Percentiles rank a stretch among this genome's conserved stretches.
Conservation (phyloP, 2,888 invertebrate genomes). For the Epistrophe grossulariae region DNA sequence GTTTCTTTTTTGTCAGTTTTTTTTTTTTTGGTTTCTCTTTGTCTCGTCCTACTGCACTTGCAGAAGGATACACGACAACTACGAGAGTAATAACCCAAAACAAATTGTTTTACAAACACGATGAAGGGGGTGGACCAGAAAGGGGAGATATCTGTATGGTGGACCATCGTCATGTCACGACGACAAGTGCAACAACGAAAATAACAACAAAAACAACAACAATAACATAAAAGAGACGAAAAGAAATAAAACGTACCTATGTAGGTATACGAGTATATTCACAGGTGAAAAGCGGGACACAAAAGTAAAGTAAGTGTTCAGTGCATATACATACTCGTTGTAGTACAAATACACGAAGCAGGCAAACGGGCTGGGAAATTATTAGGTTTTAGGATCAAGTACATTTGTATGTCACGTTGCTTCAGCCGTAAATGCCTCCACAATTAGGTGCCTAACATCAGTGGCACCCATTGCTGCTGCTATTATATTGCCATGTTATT, state of each 20-base stretch:
- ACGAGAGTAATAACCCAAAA: constrained; percentile 72
- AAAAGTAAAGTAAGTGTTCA: constrained; percentile 37
- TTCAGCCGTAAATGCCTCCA: constrained; percentile 65
- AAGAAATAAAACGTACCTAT: constrained; percentile 6
- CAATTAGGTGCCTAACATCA: constrained; percentile 68
- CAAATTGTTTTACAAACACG: constrained; percentile 64
- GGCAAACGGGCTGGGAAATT: constrained; percentile 43
- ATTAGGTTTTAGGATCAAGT: constrained; percentile 75
- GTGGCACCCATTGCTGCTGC: constrained; percentile 34
- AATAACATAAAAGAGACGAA: neutral
- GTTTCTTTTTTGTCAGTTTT: neutral
- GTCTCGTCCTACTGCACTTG: constrained; percentile 36
- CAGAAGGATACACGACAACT: constrained; percentile 56
- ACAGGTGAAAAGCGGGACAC: constrained; percentile 10
- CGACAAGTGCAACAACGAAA: constrained; percentile 47
- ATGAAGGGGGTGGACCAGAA: neutral
- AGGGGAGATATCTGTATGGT: constrained; percentile 18
- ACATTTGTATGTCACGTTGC: constrained; percentile 68
- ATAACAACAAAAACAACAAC: constrained; percentile 11
- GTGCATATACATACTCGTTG: neutral
- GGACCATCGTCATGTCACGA: constrained; percentile 54
- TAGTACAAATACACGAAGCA: neutral
- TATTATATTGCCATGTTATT: constrained; percentile 46
- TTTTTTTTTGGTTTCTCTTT: constrained; percentile 18
- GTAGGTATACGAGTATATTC: too few species aligned